Percentiles rank a stretch among this genome's conserved stretches.
Evolutionary conservation across 2,888 invertebrate species (phyloP).

Genomic region (Orgyia antiqua): DNA sequence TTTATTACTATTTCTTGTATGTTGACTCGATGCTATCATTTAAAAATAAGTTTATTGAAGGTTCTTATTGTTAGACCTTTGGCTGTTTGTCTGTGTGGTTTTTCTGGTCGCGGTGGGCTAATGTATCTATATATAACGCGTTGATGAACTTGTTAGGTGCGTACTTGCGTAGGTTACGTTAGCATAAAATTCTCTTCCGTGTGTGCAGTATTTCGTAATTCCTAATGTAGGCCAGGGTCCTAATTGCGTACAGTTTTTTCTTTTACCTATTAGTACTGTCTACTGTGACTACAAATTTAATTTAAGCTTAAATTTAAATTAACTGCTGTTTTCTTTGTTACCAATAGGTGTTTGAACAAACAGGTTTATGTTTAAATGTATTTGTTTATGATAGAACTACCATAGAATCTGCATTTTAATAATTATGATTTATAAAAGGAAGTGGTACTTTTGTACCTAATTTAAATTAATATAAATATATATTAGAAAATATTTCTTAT

Average conservation of each 20-base stretch:
- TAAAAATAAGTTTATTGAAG: conserved; percentile 28
- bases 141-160: conserved; percentile 53
- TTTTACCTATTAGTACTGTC: too few species aligned
- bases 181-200: conserved; percentile 59
- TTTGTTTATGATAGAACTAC: neutral
- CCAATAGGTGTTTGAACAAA: conserved; percentile 6
- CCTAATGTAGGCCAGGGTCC: conserved; percentile 71
- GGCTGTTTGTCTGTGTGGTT: conserved; percentile 40
- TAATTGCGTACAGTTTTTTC: conserved; percentile 57
- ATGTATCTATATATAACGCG: conserved; percentile 68
- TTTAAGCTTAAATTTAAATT: conserved; percentile 2
- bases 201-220: conserved; percentile 70
- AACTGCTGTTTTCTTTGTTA: conserved; percentile 18
- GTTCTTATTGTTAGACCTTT: conserved; percentile 25
- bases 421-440: neutral
- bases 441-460: too few species aligned
- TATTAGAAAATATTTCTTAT: too few species aligned
- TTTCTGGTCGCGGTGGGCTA: conserved; percentile 56
- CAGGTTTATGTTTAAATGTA: conserved; percentile 2
- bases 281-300: too few species aligned
- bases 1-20: conserved; percentile 28
- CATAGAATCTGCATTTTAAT: conserved; percentile 4
- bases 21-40: conserved; percentile 19
- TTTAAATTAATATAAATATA: too few species aligned
- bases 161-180: conserved; percentile 49